phyloP scores from a whole-genome alignment of 2,113 vertebrate genomes.

The Sitta europaea region DNA sequence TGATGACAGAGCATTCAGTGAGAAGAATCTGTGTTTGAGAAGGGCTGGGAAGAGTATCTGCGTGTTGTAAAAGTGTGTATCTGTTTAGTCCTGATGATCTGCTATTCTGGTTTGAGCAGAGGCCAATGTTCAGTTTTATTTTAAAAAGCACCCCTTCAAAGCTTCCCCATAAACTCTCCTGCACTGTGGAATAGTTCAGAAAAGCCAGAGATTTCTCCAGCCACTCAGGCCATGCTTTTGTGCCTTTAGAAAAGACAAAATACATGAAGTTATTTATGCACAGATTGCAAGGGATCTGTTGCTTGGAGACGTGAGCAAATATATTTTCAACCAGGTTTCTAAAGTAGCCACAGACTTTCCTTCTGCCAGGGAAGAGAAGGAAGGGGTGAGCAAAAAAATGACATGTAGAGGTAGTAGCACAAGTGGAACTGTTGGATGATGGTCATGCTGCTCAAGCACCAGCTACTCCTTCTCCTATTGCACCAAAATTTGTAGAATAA shows the following conservation, averaged over 20 bases:
- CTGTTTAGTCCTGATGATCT: slow-evolving; percentile 39
- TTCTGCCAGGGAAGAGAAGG: background rate
- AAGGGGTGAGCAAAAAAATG: background rate
- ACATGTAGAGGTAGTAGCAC: background rate
- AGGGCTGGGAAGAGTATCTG: background rate
- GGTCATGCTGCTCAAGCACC: background rate
- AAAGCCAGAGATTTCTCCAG: slow-evolving; percentile 7
- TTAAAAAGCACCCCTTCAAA: slow-evolving; percentile 13
- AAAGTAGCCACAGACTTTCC: background rate
- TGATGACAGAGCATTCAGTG: background rate
- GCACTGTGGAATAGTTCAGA: background rate
- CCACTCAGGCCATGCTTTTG: background rate
- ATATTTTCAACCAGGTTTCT: background rate
- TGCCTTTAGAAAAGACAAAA: background rate
- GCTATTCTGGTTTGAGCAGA: background rate
- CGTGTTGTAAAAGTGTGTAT: background rate
- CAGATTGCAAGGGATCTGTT: slow-evolving; percentile 22
- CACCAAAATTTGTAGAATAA: background rate
- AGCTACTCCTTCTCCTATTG: background rate
- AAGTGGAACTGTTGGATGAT: background rate
- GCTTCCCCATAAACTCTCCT: background rate
- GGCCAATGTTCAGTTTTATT: background rate
- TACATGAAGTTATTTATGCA: background rate
- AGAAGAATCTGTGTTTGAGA: background rate
- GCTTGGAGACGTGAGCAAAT: background rate